Evolutionary conservation across 2,888 invertebrate species (phyloP).

Genomic region (Drosophila putrida): DNA sequence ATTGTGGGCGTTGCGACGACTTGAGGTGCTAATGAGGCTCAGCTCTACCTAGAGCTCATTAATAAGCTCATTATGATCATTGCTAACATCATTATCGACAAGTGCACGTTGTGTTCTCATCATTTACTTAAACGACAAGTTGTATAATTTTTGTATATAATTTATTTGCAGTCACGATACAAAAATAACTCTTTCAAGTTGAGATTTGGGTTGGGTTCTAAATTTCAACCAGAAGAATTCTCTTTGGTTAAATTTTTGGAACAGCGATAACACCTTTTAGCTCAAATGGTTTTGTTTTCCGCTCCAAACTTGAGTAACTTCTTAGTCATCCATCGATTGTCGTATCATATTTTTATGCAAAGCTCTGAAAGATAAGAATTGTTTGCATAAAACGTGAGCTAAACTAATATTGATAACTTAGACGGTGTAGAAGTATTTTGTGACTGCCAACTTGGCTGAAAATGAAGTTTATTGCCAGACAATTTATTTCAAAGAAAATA

Average conservation of each 20-base stretch:
- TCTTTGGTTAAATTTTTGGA: conserved; percentile 9
- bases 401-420: conserved; percentile 38
- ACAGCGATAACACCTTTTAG: conserved; percentile 17
- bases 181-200: conserved; percentile 35
- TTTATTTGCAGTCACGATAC: conserved; percentile 57
- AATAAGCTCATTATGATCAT: conserved; percentile 21
- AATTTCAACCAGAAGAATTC: conserved; percentile 1
- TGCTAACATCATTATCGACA: conserved; percentile 18
- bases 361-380: conserved; percentile 49
- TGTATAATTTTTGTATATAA: conserved; percentile 59
- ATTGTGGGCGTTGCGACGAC: conserved; percentile 47
- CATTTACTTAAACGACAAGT: conserved; percentile 55
- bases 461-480: neutral
- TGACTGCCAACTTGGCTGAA: conserved; percentile 10
- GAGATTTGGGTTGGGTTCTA: conserved; percentile 26
- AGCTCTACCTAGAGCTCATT: conserved; percentile 30
- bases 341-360: conserved; percentile 16
- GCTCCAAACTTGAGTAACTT: neutral
- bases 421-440: neutral
- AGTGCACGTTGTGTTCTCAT: conserved; percentile 43
- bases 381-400: conserved; percentile 64
- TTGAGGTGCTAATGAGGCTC: conserved; percentile 63
- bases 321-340: conserved; percentile 55
- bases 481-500: neutral
- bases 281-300: neutral